Evolutionary conservation across 2,113 vertebrate genomes (phyloP), one percentile per base, ranked within the genome.

Genomic region (Sinocyclocheilus anophthalmus): DNA sequence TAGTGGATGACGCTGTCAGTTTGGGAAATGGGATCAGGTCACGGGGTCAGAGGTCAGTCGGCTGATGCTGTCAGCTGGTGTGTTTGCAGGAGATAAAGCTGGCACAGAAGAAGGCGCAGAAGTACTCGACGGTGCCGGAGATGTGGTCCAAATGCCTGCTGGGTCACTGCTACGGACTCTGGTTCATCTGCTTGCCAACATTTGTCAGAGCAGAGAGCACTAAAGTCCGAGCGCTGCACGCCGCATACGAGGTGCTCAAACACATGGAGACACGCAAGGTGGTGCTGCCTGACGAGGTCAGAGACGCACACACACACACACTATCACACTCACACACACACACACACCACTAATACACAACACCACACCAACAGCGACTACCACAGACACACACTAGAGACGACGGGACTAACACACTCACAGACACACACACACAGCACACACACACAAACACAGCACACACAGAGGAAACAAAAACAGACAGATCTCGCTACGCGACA

Each of bases 181-280:
- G 98, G 98, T 99, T 99, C 95, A 96, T 98, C 84, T 97, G 96
- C 86, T 93, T 99, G 89, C 98, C 98, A 81, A 96, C 97, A 0
- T 97, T 95, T 0, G 96, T 98, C 4, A 95, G 95, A 0, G 94
- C 96, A 0, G 95, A 96, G 1, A 91, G 89, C 2, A 93, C 94
- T 65, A 97, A 98, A 88, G 96, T 97, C 0, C 95, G 94, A 1
- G 95, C 97, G 0, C 93, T 99, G 24, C 96, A 98, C 86, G 90
- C 95, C 0, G 97, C 98, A 6, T 98, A 98, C 55, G 96, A 98
- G 0, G 96, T 97, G 18, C 96, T 98, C 69, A 96, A 97, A 33
- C 96, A 97, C 93, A 97, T 97, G 97, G 97, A 99, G 91, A 95
- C 94, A 26, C 94, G 96, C 81, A 97, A 96, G 88, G 97, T 98